phyloP scores from a whole-genome alignment of 2,113 vertebrate genomes.

The Megaceryle torquata region DNA sequence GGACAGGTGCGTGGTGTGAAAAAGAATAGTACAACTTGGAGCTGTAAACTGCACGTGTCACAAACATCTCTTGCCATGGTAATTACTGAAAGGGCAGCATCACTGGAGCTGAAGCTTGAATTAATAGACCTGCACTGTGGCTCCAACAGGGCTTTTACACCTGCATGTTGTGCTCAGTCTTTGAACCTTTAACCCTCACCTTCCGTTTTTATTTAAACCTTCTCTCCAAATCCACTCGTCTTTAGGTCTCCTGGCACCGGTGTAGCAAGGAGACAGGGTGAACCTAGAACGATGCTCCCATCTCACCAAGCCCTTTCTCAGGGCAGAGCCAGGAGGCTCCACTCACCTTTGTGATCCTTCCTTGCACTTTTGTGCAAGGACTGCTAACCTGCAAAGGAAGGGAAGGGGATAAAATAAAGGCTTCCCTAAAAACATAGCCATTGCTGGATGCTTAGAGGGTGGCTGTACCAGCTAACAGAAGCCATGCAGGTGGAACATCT shows the following conservation, averaged over 20 bases:
- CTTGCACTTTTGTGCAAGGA: background rate
- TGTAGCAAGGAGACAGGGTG: background rate
- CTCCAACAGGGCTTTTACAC: background rate
- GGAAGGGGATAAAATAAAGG: background rate
- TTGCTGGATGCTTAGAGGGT: background rate
- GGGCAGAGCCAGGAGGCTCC: background rate
- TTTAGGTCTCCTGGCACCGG: background rate
- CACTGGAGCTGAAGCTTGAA: background rate
- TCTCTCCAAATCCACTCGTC: background rate
- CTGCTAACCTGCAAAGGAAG: background rate
- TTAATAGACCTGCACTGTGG: background rate
- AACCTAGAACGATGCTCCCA: background rate
- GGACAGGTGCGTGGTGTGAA: background rate
- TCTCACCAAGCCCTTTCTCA: background rate
- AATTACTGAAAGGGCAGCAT: background rate
- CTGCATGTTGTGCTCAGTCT: background rate
- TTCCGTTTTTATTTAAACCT: background rate
- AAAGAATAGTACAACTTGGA: background rate
- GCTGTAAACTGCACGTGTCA: background rate
- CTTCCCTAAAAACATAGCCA: background rate
- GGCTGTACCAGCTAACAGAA: rapidly evolving
- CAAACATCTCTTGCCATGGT: background rate
- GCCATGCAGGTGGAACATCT: background rate
- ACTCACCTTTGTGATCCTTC: background rate
- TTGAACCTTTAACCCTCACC: background rate